phyloP scores from a whole-genome alignment of 2,888 invertebrate genomes.

The Rotaria sp. region DNA sequence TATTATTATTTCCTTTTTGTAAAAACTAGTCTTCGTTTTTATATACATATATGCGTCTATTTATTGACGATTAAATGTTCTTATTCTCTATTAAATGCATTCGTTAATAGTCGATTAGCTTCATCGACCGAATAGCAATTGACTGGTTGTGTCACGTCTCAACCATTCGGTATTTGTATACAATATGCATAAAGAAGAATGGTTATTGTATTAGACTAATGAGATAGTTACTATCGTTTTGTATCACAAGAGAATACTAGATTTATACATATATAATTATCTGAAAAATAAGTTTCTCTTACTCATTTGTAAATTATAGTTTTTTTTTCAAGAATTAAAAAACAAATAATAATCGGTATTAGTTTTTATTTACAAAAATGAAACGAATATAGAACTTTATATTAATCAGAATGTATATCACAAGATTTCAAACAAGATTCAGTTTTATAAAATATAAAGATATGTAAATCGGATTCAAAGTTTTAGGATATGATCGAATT shows the following conservation, averaged over 20 bases:
- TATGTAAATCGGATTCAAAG: too few relatives aligned
- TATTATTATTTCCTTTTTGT: neutral
- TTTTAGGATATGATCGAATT: too few relatives aligned
- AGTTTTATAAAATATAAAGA: too few relatives aligned
- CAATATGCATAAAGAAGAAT: neutral
- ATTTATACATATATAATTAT: neutral
- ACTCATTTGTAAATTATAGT: too few relatives aligned
- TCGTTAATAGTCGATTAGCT: neutral
- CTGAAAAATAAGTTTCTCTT: too few relatives aligned
- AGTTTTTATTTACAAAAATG: too few relatives aligned
- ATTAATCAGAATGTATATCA: too few relatives aligned
- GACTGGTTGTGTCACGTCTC: neutral
- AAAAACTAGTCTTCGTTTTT: neutral
- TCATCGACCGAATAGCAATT: neutral
- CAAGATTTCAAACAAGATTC: too few relatives aligned
- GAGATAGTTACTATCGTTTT: neutral
- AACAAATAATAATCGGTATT: too few relatives aligned
- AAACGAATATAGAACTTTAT: too few relatives aligned
- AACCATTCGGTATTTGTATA: neutral
- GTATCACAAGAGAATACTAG: neutral
- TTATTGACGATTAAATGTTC: neutral
- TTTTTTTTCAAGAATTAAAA: too few relatives aligned
- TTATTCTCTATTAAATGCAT: neutral
- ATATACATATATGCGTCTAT: neutral
- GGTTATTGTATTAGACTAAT: neutral